Evolutionary conservation across 1,140 invertebrate species (phyloP), one percentile per base, ranked within the genome.

Genomic region (Chionoecetes opilio): DNA sequence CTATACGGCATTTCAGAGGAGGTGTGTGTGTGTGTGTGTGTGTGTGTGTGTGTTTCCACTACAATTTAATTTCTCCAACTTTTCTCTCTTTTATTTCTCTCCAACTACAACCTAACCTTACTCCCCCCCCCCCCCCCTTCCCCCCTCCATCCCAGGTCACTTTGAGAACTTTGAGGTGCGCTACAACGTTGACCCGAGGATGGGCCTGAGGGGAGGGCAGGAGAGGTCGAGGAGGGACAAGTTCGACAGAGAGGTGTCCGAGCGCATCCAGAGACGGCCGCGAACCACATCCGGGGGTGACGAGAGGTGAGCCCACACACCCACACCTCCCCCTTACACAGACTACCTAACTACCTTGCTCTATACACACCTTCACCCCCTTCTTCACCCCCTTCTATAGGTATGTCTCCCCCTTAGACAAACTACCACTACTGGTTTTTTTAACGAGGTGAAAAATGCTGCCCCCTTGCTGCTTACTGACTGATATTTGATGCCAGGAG

Each of bases 161-260:
- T 96, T 96, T 91, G 97, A 97, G 96, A 97, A 97, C 96, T 97
- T 97, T 97, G 97, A 97, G 96, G 97, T 97, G 5, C 96, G 97
- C 6, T 97, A 97, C 96, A 88, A 96, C 53, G 96, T 96, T 11
- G 96, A 96, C 91, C 93, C 94, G 0, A 84, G 91, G 31, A 95
- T 93, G n/a, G 86, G 31, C 41, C 82, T 88, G 53, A 88, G 92
- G 53, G 96, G 96, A 75, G 96, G 96, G 84, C 96, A 96, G 3
- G 96, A 97, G n/a, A 88, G 92, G 26, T 95, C 96, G 14, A 88
- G 93, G 26, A 32, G 96, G 29, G 95, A 96, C n/a, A 96, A 95
- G 38, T 95, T 91, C 32, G 95, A 95, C 37, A 88, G 95, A 17
- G 95, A 95, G 75, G 95, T 95, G 34, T 93, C 95, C 0, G 95